Conservation (phyloP, 1,140 invertebrate genomes). For the Drosophila nigrodunni region DNA sequence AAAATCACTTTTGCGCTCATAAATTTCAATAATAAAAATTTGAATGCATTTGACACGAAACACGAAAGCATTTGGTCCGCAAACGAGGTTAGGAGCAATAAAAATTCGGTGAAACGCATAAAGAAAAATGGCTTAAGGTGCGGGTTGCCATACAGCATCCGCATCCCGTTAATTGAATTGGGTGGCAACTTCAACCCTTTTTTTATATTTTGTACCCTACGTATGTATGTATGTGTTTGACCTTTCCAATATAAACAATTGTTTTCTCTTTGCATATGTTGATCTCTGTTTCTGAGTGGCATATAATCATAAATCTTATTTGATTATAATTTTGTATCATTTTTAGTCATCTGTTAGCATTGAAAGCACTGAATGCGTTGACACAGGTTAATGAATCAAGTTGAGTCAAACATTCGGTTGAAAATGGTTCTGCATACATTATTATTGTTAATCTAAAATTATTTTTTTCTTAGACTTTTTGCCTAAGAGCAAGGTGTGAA, state of each 20-base stretch:
- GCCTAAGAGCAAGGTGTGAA: background rate
- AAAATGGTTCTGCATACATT: too few relatives aligned
- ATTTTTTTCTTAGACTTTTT: too few relatives aligned
- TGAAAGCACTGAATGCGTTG: background rate
- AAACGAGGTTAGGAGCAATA: conserved; percentile 77
- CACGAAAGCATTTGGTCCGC: conserved; percentile 48
- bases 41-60: conserved; percentile 80
- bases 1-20: conserved; percentile 82
- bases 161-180: conserved; percentile 67
- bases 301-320: conserved; percentile 31
- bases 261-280: conserved; percentile 70
- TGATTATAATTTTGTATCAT: conserved; percentile 42
- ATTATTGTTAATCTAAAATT: too few relatives aligned
- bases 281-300: conserved; percentile 3
- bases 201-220: conserved; percentile 1
- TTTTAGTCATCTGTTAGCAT: conserved; percentile 55
- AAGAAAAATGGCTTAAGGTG: conserved; percentile 73
- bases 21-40: conserved; percentile 84
- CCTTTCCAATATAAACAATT: conserved; percentile 4
- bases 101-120: conserved; percentile 73
- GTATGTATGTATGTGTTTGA: too few relatives aligned
- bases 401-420: background rate
- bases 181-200: conserved; percentile 65
- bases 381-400: conserved; percentile 1
- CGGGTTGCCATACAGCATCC: conserved; percentile 51